Evolutionary conservation across 2,888 invertebrate species (phyloP), one percentile per base, ranked within the genome.

Genomic region (Dysmachus trigonus): DNA sequence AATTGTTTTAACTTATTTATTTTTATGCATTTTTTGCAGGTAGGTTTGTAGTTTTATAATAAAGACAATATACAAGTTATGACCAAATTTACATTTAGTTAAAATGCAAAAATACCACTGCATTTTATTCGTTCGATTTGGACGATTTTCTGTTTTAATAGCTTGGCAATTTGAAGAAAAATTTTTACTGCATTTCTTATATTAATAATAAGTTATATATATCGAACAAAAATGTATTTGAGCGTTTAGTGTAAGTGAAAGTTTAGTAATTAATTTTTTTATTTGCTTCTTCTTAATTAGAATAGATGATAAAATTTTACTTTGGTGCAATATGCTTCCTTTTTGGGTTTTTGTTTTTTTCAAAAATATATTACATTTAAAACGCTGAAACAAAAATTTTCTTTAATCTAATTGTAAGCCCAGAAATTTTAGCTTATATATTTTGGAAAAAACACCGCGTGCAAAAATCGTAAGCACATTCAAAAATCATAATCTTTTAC

Each of bases 41-140:
- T 51, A 41, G 13, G n/a, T 47, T 47, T 51, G 76, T 76, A 35
- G 35, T 30, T 51, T 79, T 47, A 41, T 10, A 31, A 22, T 51
- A 47, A 51, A 27, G 79, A 79, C 79, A 79, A 79, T 79, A 79
- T 79, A 27, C 22, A 51, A 47, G 27, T 79, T 79, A 51, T 47
- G 79, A 79, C 13, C 27, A 27, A 51, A 79, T 47, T 62, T 22
- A 62, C n/a, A 79, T 79, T 79, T 79, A 47, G 7, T 51, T 47
- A 30, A 51, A 1, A 30, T 47, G 10, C 27, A 27, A 79, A 15
- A 47, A 4, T 30, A 2, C 7, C 73, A 73, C 33, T 73, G 31
- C 33, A 73, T 73, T 73, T 31, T 33, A 30, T 73, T 73, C 27
- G n/a, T 73, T 13, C 1, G 33, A 18, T 18, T 13, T 33, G 31